phyloP scores from a whole-genome alignment of 2,797 vertebrate genomes.

The Lates japonicus region DNA sequence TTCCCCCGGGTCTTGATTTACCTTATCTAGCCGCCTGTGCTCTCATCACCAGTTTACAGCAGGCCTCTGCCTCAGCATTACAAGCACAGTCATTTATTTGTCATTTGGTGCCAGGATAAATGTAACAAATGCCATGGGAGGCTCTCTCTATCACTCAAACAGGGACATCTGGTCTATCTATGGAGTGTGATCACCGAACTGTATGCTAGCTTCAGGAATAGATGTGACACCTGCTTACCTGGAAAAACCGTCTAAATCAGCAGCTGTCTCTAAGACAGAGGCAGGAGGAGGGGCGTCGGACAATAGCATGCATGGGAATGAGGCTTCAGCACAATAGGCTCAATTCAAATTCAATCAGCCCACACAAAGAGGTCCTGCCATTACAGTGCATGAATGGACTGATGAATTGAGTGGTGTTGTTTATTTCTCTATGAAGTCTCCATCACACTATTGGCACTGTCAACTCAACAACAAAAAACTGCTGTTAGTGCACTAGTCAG shows the following conservation, averaged over 20 bases:
- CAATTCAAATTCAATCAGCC: slow-evolving; percentile 77
- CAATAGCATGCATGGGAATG: slow-evolving; percentile 71
- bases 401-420: slow-evolving; percentile 73
- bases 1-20: slow-evolving; percentile 81
- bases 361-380: slow-evolving; percentile 73
- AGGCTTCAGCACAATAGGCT: slow-evolving; percentile 68
- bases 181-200: slow-evolving; percentile 65
- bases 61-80: slow-evolving; percentile 61
- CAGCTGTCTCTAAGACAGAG: slow-evolving; percentile 59
- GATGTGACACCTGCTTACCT: slow-evolving; percentile 83
- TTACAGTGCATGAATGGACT: slow-evolving; percentile 69
- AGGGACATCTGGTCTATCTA: slow-evolving; percentile 77
- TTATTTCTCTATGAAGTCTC: slow-evolving; percentile 70
- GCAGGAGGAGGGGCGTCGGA: slow-evolving; percentile 51
- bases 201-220: slow-evolving; percentile 68
- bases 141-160: slow-evolving; percentile 75
- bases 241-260: slow-evolving; percentile 74
- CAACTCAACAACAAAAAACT: slow-evolving; percentile 57
- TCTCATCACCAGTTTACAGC: slow-evolving; percentile 73
- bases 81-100: slow-evolving; percentile 79
- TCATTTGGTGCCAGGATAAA: slow-evolving; percentile 80
- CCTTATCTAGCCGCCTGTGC: slow-evolving; percentile 73
- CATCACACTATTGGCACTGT: slow-evolving; percentile 72
- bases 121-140: slow-evolving; percentile 75
- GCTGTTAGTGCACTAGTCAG: slow-evolving; percentile 57